These are phyloP conservation scores for Bugulina stolonifera DNA, from an alignment of 2,888 invertebrate genomes.

Conservation along the genomic window DNA sequence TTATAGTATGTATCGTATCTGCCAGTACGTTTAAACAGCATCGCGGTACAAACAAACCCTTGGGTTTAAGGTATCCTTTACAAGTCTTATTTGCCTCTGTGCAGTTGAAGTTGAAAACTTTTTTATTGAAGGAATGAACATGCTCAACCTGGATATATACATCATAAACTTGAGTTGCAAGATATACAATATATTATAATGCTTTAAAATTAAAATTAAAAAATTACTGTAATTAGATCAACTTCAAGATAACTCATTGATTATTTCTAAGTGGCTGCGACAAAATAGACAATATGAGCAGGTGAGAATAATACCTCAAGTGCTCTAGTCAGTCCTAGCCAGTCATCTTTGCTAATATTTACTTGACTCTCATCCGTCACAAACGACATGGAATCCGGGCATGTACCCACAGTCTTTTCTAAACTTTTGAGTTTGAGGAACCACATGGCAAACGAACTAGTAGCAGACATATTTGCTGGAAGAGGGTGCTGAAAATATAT, in stretches of 20 bases:
- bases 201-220: too few species aligned
- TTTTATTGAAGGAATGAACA: too few species aligned
- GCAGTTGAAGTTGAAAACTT: background rate
- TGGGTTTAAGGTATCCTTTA: background rate
- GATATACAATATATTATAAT: too few species aligned
- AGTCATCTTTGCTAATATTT: background rate
- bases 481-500: background rate
- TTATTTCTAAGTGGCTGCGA: too few species aligned
- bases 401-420: background rate
- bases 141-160: too few species aligned
- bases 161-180: too few species aligned
- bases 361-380: constrained; percentile 11
- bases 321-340: background rate
- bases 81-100: background rate
- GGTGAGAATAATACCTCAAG: background rate
- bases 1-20: background rate
- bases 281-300: too few species aligned
- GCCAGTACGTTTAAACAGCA: background rate
- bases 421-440: background rate
- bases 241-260: too few species aligned
- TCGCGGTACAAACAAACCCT: background rate
- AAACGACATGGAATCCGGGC: constrained; percentile 10
- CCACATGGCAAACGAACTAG: background rate
- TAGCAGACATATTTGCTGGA: background rate
- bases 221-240: too few species aligned